A percentile compares a stretch with the other conserved stretches of the same genome.
Evolutionary conservation across 2,888 invertebrate genomes (phyloP).

Genomic region (Tiliacea aurago): DNA sequence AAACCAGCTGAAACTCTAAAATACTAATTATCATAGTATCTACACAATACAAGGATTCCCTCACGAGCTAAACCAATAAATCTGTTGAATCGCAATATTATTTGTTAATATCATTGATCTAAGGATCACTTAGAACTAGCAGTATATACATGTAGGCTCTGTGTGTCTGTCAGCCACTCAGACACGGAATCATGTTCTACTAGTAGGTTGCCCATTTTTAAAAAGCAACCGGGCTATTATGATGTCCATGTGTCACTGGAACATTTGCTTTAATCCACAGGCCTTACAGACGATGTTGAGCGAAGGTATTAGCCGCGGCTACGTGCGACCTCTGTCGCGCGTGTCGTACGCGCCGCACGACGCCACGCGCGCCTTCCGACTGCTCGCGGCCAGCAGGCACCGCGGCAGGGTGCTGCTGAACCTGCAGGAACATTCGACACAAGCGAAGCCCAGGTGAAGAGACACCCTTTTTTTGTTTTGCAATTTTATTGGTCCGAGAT

Average conservation of each 20-base stretch:
- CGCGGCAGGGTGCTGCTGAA: constrained; percentile 78
- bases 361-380: constrained; percentile 71
- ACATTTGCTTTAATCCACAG: constrained; percentile 60
- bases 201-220: not conserved
- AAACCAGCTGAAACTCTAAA: not conserved
- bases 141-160: not conserved
- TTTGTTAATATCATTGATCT: not conserved
- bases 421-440: constrained; percentile 51
- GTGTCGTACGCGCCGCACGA: constrained; percentile 1
- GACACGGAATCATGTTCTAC: not conserved
- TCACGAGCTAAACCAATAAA: not conserved
- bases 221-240: not conserved
- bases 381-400: constrained; percentile 76
- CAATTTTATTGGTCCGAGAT: not conserved
- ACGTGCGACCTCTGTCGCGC: constrained; percentile 75
- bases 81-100: not conserved
- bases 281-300: constrained; percentile 72
- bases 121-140: not conserved
- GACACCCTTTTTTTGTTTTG: not conserved
- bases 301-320: constrained; percentile 78
- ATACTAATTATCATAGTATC: not conserved
- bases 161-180: not conserved
- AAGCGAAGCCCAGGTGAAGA: constrained; percentile 64
- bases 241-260: not conserved
- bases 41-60: not conserved